Base-by-base conservation (phyloP, 2,888 invertebrate genomes). In the Sceliomorpha sp. region DNA sequence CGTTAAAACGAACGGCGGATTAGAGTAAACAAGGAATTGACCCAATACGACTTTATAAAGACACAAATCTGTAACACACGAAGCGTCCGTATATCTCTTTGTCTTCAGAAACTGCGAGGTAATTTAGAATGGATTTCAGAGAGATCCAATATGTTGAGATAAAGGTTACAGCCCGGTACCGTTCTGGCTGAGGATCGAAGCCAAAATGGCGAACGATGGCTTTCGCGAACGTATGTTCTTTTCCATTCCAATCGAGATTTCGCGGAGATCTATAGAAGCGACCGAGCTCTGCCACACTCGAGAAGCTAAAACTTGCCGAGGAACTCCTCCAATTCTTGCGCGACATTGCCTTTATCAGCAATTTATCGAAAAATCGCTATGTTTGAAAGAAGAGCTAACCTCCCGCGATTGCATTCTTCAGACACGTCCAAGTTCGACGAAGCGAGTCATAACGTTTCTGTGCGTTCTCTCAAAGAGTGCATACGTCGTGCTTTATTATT, bases 201-300 rank as follows among this genome's bases (percentile, higher is more conserved):
- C 68, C 68, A 69, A 53, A 69, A 69, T 56, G 63, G 48, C 55
- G 63, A 48, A 56, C 63, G 62, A 60, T 51, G 62, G 62, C 68
- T 62, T 62, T 62, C 47, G 56, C 56, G 47, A 62, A 69, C 62
- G 47, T 58, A 66, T 66, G 58, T 69, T 69, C 60, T 51, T 62
- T 62, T 62, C 69, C 47, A 53, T 69, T 58, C 58, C 62, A 58
- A 63, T 63, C 69, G 62, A 58, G 58, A 69, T 62, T 68, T 69
- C 27, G 32, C 62, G 26, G 32, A 58, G 69, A 63, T 63, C 58
- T 63, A 62, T 69, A 47, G 42, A 24, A 14, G 29, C 34, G n/a
- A 15, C 62, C 37, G 13, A 32, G 8, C 44, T 50, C 56, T 50
- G 56, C 50, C 50, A 56, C 42, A 64, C 56, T 64, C 44, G 34